These are phyloP conservation scores for Platichthys flesus DNA, from an alignment of 2,113 vertebrate species.

Conservation along the genomic window DNA sequence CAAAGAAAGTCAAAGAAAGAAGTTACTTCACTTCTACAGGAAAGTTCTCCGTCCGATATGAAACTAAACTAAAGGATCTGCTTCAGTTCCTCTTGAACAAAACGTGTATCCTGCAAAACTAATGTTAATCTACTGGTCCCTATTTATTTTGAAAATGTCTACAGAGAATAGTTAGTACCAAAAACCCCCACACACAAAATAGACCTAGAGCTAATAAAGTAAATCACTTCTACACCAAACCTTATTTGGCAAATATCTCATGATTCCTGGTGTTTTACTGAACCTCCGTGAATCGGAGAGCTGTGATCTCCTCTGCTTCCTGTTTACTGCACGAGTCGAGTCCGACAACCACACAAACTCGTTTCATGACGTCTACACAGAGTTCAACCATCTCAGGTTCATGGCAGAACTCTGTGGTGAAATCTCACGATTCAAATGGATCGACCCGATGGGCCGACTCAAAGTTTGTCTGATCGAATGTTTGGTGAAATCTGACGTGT, in stretches of 20 bases:
- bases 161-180: slow-evolving; percentile 50
- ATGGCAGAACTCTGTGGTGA: neutral
- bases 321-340: too few species aligned
- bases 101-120: too few species aligned
- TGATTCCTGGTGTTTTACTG: slow-evolving; percentile 3
- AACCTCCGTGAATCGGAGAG: too few species aligned
- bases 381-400: neutral
- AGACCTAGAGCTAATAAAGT: slow-evolving; percentile 9
- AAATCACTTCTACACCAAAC: slow-evolving; percentile 46
- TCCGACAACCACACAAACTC: slow-evolving; percentile 1
- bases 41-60: too few species aligned
- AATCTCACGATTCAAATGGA: neutral
- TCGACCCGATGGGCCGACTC: too few species aligned
- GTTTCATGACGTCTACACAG: slow-evolving; percentile 51
- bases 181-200: slow-evolving; percentile 28
- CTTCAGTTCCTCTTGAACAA: too few species aligned
- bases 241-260: slow-evolving; percentile 68
- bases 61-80: too few species aligned
- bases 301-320: too few species aligned
- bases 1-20: neutral
- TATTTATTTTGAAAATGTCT: slow-evolving; percentile 23
- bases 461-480: too few species aligned
- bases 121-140: neutral
- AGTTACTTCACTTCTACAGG: too few species aligned
- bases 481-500: too few species aligned